phyloP scores from a whole-genome alignment of 2,797 vertebrate species.

The Takifugu ocellatus region DNA sequence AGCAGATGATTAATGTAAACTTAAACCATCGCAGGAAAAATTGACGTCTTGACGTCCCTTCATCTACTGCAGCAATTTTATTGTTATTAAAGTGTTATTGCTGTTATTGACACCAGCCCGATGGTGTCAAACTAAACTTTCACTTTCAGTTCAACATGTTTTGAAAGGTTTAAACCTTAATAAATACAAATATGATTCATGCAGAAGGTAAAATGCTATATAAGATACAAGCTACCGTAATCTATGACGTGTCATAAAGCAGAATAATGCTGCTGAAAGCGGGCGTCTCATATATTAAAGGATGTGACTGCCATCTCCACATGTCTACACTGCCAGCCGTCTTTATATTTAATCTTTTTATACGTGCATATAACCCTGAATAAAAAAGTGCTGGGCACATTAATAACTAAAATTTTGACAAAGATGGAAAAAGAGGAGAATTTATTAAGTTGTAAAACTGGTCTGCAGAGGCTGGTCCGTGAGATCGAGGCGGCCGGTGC shows the following conservation, averaged over 20 bases:
- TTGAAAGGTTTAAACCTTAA: slow-evolving; percentile 1
- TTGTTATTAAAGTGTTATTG: no score
- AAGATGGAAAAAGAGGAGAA: slow-evolving; percentile 51
- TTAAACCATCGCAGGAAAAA: no score
- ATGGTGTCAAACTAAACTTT: not conserved
- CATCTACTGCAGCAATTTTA: no score
- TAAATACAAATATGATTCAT: slow-evolving; percentile 5
- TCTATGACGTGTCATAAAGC: slow-evolving; percentile 51
- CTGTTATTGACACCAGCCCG: not conserved
- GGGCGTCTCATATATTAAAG: slow-evolving; percentile 1
- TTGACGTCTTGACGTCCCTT: no score
- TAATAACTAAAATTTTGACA: slow-evolving; percentile 37
- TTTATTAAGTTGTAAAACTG: slow-evolving; percentile 30
- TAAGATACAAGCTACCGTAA: slow-evolving; percentile 23
- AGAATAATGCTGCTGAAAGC: slow-evolving; percentile 54
- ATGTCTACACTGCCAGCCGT: no score
- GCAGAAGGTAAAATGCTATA: slow-evolving; percentile 7
- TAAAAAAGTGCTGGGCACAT: slow-evolving; percentile 19
- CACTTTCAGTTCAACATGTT: slow-evolving; percentile 4
- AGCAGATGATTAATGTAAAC: no score
- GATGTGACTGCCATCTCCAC: no score
- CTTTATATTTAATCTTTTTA: no score
- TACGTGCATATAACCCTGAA: slow-evolving; percentile 22
- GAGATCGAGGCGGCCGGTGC: slow-evolving; percentile 71
- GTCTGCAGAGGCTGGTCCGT: slow-evolving; percentile 45